Percentiles rank a stretch among this genome's conserved stretches.
These are phyloP conservation scores for Stylophora pistillata DNA, from an alignment of 64 coral and sea anemone species.

Conservation along the genomic window DNA sequence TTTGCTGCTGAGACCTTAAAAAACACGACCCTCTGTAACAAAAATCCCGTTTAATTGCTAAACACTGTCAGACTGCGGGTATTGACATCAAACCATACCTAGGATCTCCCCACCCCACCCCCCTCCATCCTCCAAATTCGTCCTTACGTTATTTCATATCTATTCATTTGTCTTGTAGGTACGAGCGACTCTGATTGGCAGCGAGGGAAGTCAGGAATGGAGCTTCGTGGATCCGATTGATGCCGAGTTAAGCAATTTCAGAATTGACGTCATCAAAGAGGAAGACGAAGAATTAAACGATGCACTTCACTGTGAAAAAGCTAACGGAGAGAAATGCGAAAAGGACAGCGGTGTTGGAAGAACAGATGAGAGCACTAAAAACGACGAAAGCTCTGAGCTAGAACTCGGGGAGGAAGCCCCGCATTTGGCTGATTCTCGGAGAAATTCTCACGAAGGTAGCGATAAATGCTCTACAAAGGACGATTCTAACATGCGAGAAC, in stretches of 20 bases:
- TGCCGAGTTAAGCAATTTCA: conserved; percentile 46
- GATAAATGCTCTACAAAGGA: conserved; percentile 57
- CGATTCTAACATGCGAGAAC: neutral
- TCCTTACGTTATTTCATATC: neutral
- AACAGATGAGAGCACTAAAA: conserved; percentile 95
- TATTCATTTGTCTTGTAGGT: conserved; percentile 63
- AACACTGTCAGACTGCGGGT: too few relatives aligned
- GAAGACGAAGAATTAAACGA: conserved; percentile 89
- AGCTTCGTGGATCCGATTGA: conserved; percentile 56
- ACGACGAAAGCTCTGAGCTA: conserved; percentile 88
- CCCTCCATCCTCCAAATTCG: neutral
- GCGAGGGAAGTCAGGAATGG: conserved; percentile 70
- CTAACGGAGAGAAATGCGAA: conserved; percentile 82
- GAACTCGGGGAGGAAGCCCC: conserved; percentile 68
- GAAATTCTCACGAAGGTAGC: conserved; percentile 34
- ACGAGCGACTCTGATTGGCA: conserved; percentile 81
- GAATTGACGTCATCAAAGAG: conserved; percentile 91
- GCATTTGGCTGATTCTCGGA: neutral
- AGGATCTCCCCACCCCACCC: neutral
- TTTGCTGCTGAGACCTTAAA: too few relatives aligned
- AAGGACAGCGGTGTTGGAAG: conserved; percentile 94
- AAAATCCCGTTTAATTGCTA: too few relatives aligned
- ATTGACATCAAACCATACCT: too few relatives aligned
- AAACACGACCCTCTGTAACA: too few relatives aligned
- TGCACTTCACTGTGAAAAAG: conserved; percentile 74